Percentiles rank a stretch among this genome's conserved stretches.
phyloP scores from a whole-genome alignment of 2,113 vertebrate species.

The Steatornis caripensis region DNA sequence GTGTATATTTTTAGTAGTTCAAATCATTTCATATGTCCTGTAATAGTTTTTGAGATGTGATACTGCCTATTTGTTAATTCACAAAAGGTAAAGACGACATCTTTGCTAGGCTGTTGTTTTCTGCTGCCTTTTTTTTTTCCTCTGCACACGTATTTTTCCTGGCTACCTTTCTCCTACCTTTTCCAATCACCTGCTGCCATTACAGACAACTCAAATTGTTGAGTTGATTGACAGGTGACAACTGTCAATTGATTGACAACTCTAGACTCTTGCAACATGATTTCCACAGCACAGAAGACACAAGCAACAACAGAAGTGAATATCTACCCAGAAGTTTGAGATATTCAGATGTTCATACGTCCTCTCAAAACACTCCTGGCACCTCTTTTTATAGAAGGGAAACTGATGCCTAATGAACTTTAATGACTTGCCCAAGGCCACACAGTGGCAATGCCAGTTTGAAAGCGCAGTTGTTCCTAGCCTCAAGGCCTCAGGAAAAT shows the following conservation, averaged over 20 bases:
- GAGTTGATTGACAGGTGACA: too few relatives aligned
- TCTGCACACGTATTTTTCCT: neutral
- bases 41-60: neutral
- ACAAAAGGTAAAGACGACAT: neutral
- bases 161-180: neutral
- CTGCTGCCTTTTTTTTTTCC: neutral
- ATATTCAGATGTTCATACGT: neutral
- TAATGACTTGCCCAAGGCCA: neutral
- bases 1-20: neutral
- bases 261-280: neutral
- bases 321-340: neutral
- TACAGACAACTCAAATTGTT: neutral
- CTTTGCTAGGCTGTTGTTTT: neutral
- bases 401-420: neutral
- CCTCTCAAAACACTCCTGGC: neutral
- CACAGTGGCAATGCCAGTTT: neutral
- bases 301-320: neutral
- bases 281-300: neutral
- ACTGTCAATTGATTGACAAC: too few relatives aligned
- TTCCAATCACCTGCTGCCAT: neutral
- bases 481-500: neutral
- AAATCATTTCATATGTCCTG: neutral
- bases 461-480: neutral
- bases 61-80: neutral
- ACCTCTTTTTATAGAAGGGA: neutral